A percentile compares a stretch with the other conserved stretches of the same genome.
Evolutionary conservation across 2,797 vertebrate genomes (phyloP).

Genomic region (Acanthornis magna): DNA sequence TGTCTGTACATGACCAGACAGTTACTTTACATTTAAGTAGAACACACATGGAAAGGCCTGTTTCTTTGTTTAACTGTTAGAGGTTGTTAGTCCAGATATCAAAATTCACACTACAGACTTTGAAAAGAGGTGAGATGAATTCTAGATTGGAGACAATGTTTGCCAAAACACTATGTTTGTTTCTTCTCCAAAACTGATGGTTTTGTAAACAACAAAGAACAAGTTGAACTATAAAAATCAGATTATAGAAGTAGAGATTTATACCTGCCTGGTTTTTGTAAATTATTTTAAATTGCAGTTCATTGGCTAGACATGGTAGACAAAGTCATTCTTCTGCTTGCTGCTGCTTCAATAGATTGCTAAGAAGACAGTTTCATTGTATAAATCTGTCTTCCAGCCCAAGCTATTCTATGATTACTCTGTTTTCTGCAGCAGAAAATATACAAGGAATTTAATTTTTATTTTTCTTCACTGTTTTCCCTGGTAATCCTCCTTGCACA

Average conservation of each 20-base stretch:
- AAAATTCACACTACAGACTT: neutral
- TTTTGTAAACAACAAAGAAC: neutral
- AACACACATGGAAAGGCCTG: neutral
- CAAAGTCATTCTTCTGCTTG: neutral
- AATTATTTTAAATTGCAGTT: neutral
- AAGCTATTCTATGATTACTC: neutral
- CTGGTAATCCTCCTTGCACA: neutral
- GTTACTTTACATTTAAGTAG: neutral
- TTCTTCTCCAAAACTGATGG: neutral
- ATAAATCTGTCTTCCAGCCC: neutral
- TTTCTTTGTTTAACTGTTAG: neutral
- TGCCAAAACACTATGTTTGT: neutral
- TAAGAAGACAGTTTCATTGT: neutral
- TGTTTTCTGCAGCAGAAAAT: neutral
- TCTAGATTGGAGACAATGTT: neutral
- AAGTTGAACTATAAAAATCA: neutral
- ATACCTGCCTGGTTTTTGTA: neutral
- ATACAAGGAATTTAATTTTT: neutral
- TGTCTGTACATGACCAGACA: neutral
- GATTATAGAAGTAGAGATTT: neutral
- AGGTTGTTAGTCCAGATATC: neutral
- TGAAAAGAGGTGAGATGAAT: neutral
- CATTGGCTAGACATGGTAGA: neutral
- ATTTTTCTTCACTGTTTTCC: neutral
- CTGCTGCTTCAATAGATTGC: neutral